Evolutionary conservation across 2,113 vertebrate species (phyloP), one percentile per base, ranked within the genome.

Genomic region (Strix aluco): DNA sequence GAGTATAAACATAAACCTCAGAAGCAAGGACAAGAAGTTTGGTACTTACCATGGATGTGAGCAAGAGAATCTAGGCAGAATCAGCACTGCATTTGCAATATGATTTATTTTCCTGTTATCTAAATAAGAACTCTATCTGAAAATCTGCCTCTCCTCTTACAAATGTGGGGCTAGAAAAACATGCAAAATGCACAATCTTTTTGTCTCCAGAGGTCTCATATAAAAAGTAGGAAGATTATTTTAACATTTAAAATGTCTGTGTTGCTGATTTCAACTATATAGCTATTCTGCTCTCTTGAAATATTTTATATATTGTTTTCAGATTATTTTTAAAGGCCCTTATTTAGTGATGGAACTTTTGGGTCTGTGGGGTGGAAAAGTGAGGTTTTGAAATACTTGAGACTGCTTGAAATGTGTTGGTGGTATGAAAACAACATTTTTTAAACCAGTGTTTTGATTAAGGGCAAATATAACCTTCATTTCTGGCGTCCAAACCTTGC

Each of bases 1-100:
- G 86, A 57, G 61, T 52, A 44, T 89, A 96, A 96, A 89, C 84
- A 90, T 82, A 69, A 94, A 71, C 75, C 73, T 90, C 69, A 71
- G 44, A 89, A 83, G 66, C 42, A 95, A 93, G 71, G 88, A 92
- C 71, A 74, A 81, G 55, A 78, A 67, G 57, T 89, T 89, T 87
- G 81, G 30, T 93, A 57, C 75, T 93, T 71, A 12, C 5, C 25
- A 12, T 77, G 71, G 44, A 40, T 73, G 71, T 46, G 30, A 54
- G 86, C 59, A 79, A 81, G 62, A 62, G n/a, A 86, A 88, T 92
- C 59, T 54, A 66, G 79, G 75, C 81, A 94, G 79, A 55, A 83
- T 70, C 71, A 93, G 52, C 16, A 1, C 58, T 81, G 65, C 40
- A 26, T 92, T 90, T 89, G 27, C 34, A 36, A 20, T 59, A 23